Evolutionary conservation across 2,113 vertebrate genomes (phyloP).

Genomic region (Rhineura floridana): DNA sequence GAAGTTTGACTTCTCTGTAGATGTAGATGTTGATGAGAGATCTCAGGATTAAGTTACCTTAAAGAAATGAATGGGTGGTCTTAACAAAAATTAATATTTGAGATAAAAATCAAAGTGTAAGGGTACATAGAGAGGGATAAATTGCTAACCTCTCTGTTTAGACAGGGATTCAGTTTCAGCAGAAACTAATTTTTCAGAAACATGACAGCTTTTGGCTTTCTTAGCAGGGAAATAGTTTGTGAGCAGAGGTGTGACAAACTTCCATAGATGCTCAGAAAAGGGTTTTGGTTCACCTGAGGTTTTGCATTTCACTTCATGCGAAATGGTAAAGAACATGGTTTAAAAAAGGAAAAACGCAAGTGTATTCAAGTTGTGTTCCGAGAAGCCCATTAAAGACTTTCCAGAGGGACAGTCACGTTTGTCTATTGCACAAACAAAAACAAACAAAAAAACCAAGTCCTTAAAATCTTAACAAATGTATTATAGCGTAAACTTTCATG

Average conservation of each 20-base stretch:
- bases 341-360: too few species aligned
- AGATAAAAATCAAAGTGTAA: slow-evolving; percentile 85
- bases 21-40: slow-evolving; percentile 79
- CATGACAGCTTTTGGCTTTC: slow-evolving; percentile 62
- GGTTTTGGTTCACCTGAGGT: slow-evolving; percentile 60
- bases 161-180: slow-evolving; percentile 73
- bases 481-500: too few species aligned
- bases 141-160: slow-evolving; percentile 75
- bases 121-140: slow-evolving; percentile 56
- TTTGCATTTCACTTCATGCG: slow-evolving; percentile 33
- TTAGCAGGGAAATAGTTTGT: slow-evolving; percentile 57
- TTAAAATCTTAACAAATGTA: too few species aligned
- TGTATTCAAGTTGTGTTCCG: slow-evolving; percentile 1
- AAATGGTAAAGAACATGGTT: slow-evolving; percentile 45
- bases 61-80: slow-evolving; percentile 92
- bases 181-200: slow-evolving; percentile 53
- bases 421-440: too few species aligned
- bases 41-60: slow-evolving; percentile 83
- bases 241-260: slow-evolving; percentile 43
- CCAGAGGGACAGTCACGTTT: neutral
- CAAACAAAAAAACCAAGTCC: too few species aligned
- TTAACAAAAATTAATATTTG: slow-evolving; percentile 88
- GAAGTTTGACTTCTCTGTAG: slow-evolving; percentile 76
- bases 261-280: slow-evolving; percentile 58
- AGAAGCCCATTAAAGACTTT: slow-evolving; percentile 10